A percentile compares a stretch with the other conserved stretches of the same genome.
Conservation (phyloP, 1,140 invertebrate species). For the Drosophila sechellia region DNA sequence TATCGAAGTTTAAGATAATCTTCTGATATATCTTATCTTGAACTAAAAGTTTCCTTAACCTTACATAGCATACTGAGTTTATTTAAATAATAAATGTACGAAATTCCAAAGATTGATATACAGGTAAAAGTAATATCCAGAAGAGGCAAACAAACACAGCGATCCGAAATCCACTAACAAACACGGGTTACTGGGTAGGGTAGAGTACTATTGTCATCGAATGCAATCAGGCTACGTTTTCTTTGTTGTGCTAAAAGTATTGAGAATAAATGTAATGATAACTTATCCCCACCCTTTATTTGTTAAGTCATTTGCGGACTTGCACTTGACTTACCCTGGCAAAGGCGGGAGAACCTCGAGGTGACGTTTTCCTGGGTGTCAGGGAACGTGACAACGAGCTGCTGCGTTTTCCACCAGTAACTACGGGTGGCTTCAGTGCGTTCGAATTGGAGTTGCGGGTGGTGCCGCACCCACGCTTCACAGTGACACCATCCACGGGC, state of each 20-base stretch:
- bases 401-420: conserved; percentile 23
- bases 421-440: conserved; percentile 40
- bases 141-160: conserved; percentile 31
- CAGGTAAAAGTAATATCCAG: conserved; percentile 34
- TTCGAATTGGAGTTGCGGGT: conserved; percentile 45
- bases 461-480: conserved; percentile 25
- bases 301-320: conserved; percentile 11
- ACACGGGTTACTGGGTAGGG: conserved; percentile 41
- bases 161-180: conserved; percentile 5
- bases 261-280: conserved; percentile 3
- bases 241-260: conserved; percentile 72
- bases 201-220: conserved; percentile 8
- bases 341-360: conserved; percentile 56
- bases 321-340: conserved; percentile 48
- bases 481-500: conserved; percentile 26
- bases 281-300: conserved; percentile 13
- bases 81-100: conserved; percentile 48
- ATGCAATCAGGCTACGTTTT: conserved; percentile 61
- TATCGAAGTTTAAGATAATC: too few relatives aligned
- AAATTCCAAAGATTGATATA: conserved; percentile 43
- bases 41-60: conserved; percentile 14
- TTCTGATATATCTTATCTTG: background rate
- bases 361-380: conserved; percentile 60
- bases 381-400: conserved; percentile 55
- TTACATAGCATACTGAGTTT: conserved; percentile 48